Conservation (phyloP, 2,888 invertebrate species). For the Meiosimyza platycephala region DNA sequence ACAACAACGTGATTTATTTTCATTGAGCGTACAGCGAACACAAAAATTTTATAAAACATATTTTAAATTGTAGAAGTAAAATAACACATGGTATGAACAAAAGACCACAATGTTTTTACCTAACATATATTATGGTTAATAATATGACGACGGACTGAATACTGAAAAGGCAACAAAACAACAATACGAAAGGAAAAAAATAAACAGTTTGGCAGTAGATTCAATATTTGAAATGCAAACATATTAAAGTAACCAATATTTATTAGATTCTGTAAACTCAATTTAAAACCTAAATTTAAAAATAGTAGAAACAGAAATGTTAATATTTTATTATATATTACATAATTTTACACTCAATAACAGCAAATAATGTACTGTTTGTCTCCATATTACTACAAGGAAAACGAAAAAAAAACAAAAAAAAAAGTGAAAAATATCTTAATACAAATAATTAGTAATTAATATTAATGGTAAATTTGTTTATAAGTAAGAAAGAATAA, state of each 20-base stretch:
- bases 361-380: constrained; percentile 5
- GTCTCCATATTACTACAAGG: constrained; percentile 26
- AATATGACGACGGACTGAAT: neutral
- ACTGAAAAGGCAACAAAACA: neutral
- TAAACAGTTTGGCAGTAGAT: constrained; percentile 6
- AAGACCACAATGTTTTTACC: neutral
- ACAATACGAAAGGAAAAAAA: neutral
- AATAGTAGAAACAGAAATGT: constrained; percentile 14
- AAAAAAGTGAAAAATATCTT: constrained; percentile 40
- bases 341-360: neutral
- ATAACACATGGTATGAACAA: neutral
- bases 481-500: constrained; percentile 32
- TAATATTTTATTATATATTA: constrained; percentile 24
- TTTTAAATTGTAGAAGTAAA: constrained; percentile 7
- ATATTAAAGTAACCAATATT: neutral
- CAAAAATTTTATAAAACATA: constrained; percentile 23
- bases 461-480: constrained; percentile 34
- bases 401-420: constrained; percentile 34
- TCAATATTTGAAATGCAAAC: neutral
- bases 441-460: constrained; percentile 36
- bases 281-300: constrained; percentile 3
- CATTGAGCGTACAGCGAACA: constrained; percentile 55
- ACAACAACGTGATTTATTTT: constrained; percentile 64
- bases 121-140: no score
- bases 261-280: neutral